Percentiles rank a stretch among this genome's conserved stretches.
Conservation (phyloP, 2,113 vertebrate species). For the Oreocharis arfaki region DNA sequence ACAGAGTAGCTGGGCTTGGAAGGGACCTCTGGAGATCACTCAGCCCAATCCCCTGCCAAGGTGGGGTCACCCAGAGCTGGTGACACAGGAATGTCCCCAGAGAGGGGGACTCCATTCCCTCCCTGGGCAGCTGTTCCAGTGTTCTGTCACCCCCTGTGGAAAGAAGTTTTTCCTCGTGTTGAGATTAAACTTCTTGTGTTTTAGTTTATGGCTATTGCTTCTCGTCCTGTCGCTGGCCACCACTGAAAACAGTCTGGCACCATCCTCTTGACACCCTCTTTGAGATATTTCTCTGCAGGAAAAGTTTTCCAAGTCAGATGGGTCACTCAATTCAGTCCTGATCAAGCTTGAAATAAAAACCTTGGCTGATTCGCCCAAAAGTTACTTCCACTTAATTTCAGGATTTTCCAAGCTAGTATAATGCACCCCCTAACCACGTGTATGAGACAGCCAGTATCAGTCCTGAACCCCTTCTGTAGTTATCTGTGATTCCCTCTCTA, state of each 20-base stretch:
- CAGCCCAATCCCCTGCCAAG: not conserved
- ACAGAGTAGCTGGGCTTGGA: not conserved
- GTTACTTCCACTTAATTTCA: not conserved
- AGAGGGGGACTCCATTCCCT: not conserved
- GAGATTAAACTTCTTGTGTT: not conserved
- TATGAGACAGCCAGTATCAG: not conserved
- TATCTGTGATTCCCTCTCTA: not conserved
- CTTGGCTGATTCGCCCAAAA: not conserved
- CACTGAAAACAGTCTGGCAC: not conserved
- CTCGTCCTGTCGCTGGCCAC: rapidly evolving
- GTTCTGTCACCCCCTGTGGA: not conserved
- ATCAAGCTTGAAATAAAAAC: not conserved
- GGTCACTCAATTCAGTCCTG: not conserved
- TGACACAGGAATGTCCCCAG: not conserved
- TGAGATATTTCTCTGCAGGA: not conserved
- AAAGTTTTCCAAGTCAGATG: not conserved
- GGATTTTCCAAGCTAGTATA: not conserved
- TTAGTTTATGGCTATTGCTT: not conserved
- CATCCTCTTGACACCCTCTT: not conserved
- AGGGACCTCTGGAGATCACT: not conserved
- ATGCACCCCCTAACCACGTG: not conserved
- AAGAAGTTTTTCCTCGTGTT: not conserved
- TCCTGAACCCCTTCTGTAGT: not conserved
- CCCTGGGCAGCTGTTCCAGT: not conserved
- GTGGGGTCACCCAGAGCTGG: not conserved